These are phyloP conservation scores for Mesocentrotus franciscanus DNA, from an alignment of 53 echinoderm and acorn worm species.

Conservation along the genomic window DNA sequence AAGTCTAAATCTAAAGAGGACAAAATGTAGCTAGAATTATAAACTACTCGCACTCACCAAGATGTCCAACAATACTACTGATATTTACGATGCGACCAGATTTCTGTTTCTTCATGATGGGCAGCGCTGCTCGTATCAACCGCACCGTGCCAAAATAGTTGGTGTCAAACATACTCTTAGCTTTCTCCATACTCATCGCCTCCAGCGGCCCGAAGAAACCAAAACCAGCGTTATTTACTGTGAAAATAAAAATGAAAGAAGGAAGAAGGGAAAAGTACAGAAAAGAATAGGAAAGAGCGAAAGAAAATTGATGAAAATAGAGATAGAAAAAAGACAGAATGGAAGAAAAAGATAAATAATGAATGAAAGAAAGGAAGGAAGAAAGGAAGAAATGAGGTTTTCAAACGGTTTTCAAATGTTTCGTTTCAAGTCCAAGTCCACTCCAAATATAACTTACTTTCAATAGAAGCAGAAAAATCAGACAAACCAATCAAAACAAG, in stretches of 20 bases:
- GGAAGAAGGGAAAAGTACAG: not conserved
- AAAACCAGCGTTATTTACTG: conserved; percentile 73
- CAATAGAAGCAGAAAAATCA: too few relatives aligned
- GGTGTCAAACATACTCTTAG: conserved; percentile 59
- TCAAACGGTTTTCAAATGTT: too few relatives aligned
- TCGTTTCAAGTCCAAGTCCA: too few relatives aligned
- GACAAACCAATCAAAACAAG: too few relatives aligned
- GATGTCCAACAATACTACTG: conserved; percentile 62
- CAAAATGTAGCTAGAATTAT: too few relatives aligned
- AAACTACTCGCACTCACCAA: conserved; percentile 13
- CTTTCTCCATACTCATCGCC: conserved; percentile 35
- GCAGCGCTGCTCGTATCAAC: conserved; percentile 65
- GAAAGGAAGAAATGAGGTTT: not conserved
- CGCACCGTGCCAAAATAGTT: conserved; percentile 67
- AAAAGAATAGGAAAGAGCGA: not conserved
- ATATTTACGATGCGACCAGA: conserved; percentile 74
- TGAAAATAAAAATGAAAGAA: not conserved
- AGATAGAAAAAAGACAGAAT: too few relatives aligned
- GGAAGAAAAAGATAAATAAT: not conserved
- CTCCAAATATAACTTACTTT: too few relatives aligned
- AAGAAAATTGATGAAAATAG: not conserved
- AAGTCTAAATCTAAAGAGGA: too few relatives aligned
- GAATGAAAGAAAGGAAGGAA: not conserved
- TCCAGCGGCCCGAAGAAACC: conserved; percentile 52
- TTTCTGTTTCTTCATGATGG: conserved; percentile 63